Base-by-base conservation (phyloP, 2,888 invertebrate species). In the Callyntrura guangdongensis region DNA sequence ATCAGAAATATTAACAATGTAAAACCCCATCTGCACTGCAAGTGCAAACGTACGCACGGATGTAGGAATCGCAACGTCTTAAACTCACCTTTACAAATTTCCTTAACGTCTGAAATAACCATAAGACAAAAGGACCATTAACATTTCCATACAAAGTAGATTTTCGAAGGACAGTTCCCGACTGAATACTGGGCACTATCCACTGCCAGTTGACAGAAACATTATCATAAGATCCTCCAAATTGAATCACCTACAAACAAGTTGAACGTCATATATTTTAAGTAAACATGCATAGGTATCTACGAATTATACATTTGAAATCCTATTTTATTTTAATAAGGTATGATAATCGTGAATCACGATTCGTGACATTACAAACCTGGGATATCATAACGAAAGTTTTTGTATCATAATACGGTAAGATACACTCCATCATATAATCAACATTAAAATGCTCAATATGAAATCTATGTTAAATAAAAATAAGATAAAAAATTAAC, bases 351-450 rank as follows among this genome's bases (percentile, higher is more conserved):
- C n/a, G n/a, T n/a, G n/a, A 36, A 6, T 69, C 17, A 45, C 14
- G n/a, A 8, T 56, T 14, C 56, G n/a, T n/a, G n/a, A n/a, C n/a
- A n/a, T 56, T 17, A n/a, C 36, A 45, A 72, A 98, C 95, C 95
- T 98, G 98, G 0, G 99, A 95, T 79, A 98, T 95, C 87, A 96
- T 94, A 0, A 98, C 97, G 95, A 99, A 99, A 92, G 98, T 97
- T 93, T 97, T 97, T 0, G 98, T 98, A 94, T 98, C 98, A 95
- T 99, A 98, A 95, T 98, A 99, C 0, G 99, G 99, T 86, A 99
- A 95, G 86, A 98, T 97, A 9, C 98, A 95, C 91, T 97, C 96
- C 94, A 99, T 95, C 61, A 99, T 95, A 0, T 97, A 97, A 94
- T 98, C 97, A 87, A 96, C 96, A 94, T 99, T 99, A 95, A 97